Conservation (phyloP, 2,797 vertebrate genomes). For the Aulostomus chinensis region DNA sequence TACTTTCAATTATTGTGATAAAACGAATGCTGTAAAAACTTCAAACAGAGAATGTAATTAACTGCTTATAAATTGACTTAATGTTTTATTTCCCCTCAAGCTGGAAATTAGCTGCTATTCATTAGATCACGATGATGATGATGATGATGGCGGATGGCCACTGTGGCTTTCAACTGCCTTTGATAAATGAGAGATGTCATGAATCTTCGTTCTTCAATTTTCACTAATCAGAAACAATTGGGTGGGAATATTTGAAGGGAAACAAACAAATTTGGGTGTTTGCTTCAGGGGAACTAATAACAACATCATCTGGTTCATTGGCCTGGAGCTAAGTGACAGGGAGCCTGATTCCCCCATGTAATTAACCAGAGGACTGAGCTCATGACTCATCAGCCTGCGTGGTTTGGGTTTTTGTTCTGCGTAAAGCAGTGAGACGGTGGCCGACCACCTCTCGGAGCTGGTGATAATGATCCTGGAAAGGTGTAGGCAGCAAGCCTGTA, state of each 20-base stretch:
- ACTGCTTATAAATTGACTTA: no score
- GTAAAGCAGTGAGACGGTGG: constrained; percentile 32
- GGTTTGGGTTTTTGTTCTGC: constrained; percentile 18
- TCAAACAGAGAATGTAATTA: no score
- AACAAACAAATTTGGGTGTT: constrained; percentile 12
- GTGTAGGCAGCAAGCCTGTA: constrained; percentile 34
- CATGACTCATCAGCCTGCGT: constrained; percentile 38
- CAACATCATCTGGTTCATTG: constrained; percentile 46
- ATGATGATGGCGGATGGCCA: no score
- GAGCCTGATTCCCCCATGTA: constrained; percentile 38
- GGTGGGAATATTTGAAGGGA: background rate
- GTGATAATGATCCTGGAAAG: constrained; percentile 27
- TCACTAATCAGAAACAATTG: background rate
- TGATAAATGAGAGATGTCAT: background rate
- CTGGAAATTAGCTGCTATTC: no score
- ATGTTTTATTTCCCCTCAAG: no score
- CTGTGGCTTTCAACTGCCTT: no score
- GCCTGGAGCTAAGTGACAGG: constrained; percentile 44
- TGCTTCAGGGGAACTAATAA: constrained; percentile 25
- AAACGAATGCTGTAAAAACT: no score
- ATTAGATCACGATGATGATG: no score
- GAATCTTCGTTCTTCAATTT: background rate
- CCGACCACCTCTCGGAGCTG: constrained; percentile 30
- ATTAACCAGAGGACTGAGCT: constrained; percentile 54
- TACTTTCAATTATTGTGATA: background rate